A percentile compares a stretch with the other conserved stretches of the same genome.
These are phyloP conservation scores for Synanthedon andrenaeformis DNA, from an alignment of 2,888 invertebrate genomes.

Conservation along the genomic window DNA sequence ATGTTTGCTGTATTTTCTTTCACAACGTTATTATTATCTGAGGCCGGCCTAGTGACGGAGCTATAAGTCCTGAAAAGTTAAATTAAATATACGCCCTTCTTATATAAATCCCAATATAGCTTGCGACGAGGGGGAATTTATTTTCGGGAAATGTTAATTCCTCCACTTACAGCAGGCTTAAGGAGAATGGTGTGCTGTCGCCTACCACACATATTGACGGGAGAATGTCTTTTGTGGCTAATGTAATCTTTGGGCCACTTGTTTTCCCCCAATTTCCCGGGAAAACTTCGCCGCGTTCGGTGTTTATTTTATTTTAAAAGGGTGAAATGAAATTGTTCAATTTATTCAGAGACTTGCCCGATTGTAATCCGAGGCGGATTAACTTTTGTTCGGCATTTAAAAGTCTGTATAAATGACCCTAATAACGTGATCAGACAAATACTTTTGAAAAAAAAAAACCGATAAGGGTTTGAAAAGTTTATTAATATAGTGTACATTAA, in stretches of 20 bases:
- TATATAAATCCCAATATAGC: no score
- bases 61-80: no score
- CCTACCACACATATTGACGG: neutral
- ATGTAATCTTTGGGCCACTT: neutral
- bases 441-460: neutral
- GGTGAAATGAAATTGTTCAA: neutral
- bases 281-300: neutral
- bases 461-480: no score
- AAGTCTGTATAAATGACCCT: neutral
- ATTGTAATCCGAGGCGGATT: neutral
- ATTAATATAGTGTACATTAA: no score
- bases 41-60: no score
- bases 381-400: neutral
- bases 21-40: no score
- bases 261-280: neutral
- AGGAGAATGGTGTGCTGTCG: neutral
- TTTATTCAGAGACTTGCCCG: neutral
- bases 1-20: no score
- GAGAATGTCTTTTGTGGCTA: neutral
- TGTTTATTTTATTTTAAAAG: neutral
- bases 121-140: neutral
- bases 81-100: no score
- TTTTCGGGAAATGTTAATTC: constrained; percentile 2
- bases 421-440: neutral
- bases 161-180: neutral